Evolutionary conservation across 1,140 invertebrate species (phyloP).

Genomic region (Bacillus rossius): DNA sequence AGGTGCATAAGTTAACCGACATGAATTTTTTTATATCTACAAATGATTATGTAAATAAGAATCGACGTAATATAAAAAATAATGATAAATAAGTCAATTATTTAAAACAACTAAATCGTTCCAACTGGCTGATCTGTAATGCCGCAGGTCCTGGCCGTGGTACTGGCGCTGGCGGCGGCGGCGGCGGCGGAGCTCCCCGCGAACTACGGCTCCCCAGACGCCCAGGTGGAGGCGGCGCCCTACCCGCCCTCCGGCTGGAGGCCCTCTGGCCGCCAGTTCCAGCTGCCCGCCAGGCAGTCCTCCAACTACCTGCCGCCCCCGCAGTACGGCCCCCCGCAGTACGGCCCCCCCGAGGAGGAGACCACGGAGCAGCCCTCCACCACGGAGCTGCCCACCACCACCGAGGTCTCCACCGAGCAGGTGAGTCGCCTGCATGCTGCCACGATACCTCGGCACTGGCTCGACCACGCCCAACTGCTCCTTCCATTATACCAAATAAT

Average conservation of each 20-base stretch:
- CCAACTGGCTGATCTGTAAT: too few species aligned
- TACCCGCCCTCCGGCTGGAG: conserved; percentile 11
- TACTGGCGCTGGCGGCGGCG: background rate
- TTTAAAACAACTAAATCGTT: too few species aligned
- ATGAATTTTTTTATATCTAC: too few species aligned
- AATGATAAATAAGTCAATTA: too few species aligned
- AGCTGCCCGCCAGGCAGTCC: conserved; percentile 5
- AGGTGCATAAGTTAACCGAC: too few species aligned
- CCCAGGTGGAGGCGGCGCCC: background rate
- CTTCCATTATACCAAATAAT: too few species aligned
- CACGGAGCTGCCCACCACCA: conserved; percentile 10
- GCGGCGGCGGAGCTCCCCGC: background rate
- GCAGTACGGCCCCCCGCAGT: background rate
- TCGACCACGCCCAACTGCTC: too few species aligned
- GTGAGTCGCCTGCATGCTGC: background rate
- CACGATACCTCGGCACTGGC: too few species aligned
- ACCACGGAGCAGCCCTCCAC: conserved; percentile 1
- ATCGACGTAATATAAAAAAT: too few species aligned
- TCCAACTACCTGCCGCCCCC: conserved; percentile 1
- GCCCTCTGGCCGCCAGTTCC: conserved; percentile 14
- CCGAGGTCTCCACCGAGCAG: conserved; percentile 6
- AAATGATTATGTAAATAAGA: too few species aligned
- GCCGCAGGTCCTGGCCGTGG: background rate
- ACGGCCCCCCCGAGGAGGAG: background rate
- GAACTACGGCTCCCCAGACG: background rate